Evolutionary conservation across 2,113 vertebrate genomes (phyloP).

Genomic region (Ameiurus melas): DNA sequence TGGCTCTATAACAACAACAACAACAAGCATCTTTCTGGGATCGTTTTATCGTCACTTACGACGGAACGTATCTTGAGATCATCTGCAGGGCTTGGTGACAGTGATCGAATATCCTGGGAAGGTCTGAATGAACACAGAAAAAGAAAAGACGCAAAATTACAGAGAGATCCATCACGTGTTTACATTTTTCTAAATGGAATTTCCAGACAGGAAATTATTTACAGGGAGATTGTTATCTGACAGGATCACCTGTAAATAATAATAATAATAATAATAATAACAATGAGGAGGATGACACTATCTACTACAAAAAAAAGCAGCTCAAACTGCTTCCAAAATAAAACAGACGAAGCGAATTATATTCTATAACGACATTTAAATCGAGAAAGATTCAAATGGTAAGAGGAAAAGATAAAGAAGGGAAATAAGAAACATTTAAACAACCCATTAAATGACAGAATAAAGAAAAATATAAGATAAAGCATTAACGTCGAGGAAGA

Average conservation of each 20-base stretch:
- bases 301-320: too few species aligned
- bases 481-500: neutral
- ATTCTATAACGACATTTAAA: neutral
- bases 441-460: neutral
- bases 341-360: neutral
- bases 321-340: too few species aligned
- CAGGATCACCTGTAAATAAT: neutral
- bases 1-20: neutral
- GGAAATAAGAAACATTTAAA: neutral
- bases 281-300: neutral
- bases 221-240: neutral
- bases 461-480: neutral
- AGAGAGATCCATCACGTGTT: neutral
- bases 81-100: constrained; percentile 92
- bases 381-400: neutral
- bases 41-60: constrained; percentile 78
- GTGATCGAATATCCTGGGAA: constrained; percentile 82
- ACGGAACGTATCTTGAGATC: constrained; percentile 90
- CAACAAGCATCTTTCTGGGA: neutral
- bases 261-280: neutral
- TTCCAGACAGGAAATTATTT: neutral
- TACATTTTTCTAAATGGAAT: neutral
- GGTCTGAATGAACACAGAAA: constrained; percentile 65
- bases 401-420: neutral
- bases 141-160: neutral